Percentiles rank a stretch among this genome's conserved stretches.
Evolutionary conservation across 2,888 invertebrate genomes (phyloP).

Genomic region (Drosophila koepferae): DNA sequence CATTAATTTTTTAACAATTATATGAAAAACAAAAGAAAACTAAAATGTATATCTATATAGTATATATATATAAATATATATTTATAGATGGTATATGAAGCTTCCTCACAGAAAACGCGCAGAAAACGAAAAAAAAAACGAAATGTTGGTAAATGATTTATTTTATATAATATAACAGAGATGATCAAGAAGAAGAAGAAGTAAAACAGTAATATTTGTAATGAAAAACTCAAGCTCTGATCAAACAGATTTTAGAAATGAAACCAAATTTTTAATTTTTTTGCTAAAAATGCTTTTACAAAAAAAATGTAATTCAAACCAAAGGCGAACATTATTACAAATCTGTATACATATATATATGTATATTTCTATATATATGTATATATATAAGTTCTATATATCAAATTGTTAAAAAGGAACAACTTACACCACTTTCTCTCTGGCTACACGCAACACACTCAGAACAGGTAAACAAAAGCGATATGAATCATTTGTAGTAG

Average conservation of each 20-base stretch:
- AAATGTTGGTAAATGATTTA: conserved; percentile 58
- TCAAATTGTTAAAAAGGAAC: conserved; percentile 70
- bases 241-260: conserved; percentile 58
- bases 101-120: conserved; percentile 68
- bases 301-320: conserved; percentile 66
- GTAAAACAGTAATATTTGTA: conserved; percentile 36
- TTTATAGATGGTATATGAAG: conserved; percentile 77
- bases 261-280: conserved; percentile 73
- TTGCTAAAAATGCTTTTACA: conserved; percentile 83
- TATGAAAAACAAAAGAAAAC: conserved; percentile 44
- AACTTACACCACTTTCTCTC: conserved; percentile 45
- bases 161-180: conserved; percentile 67
- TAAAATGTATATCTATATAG: conserved; percentile 55
- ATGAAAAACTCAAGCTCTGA: conserved; percentile 54
- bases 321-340: conserved; percentile 61
- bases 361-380: conserved; percentile 30
- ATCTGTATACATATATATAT: conserved; percentile 52
- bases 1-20: conserved; percentile 76
- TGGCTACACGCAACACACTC: conserved; percentile 9
- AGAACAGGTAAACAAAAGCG: conserved; percentile 4
- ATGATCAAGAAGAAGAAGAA: conserved; percentile 29
- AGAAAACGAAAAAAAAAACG: conserved; percentile 22
- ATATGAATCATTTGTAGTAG: conserved; percentile 33
- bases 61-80: conserved; percentile 64
- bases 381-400: conserved; percentile 35